Percentiles rank a stretch among this genome's conserved stretches.
These are phyloP conservation scores for Orthosia gracilis DNA, from an alignment of 2,888 invertebrate genomes.

Conservation along the genomic window DNA sequence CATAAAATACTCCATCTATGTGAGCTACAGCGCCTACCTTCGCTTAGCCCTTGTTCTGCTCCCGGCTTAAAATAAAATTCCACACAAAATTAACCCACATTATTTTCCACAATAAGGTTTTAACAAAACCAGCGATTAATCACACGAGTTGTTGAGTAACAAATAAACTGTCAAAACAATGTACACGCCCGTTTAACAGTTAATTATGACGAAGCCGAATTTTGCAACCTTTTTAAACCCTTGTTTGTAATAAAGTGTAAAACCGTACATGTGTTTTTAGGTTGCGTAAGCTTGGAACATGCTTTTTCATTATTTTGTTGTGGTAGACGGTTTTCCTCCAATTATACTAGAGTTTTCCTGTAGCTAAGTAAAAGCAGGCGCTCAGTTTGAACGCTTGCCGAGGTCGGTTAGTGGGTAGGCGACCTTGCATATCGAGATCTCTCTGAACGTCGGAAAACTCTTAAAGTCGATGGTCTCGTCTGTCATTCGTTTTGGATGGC, in stretches of 20 bases:
- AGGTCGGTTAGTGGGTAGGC: not conserved
- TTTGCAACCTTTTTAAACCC: slow-evolving; percentile 33
- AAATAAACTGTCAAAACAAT: slow-evolving; percentile 46
- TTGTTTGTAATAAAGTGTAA: slow-evolving; percentile 1
- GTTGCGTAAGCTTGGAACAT: too few species aligned
- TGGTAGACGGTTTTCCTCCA: too few species aligned
- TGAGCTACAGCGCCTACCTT: too few species aligned
- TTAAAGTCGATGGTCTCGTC: too few species aligned
- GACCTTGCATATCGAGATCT: too few species aligned
- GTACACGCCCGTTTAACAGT: slow-evolving; percentile 16
- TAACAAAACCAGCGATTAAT: slow-evolving; percentile 43
- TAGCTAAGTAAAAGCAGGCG: not conserved
- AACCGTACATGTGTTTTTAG: slow-evolving; percentile 10
- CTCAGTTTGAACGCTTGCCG: not conserved
- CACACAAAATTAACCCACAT: not conserved
- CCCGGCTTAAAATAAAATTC: not conserved
- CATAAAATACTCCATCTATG: too few species aligned
- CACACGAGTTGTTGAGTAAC: slow-evolving; percentile 35
- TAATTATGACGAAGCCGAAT: slow-evolving; percentile 58
- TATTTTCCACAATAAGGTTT: slow-evolving; percentile 7
- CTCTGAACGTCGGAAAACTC: too few species aligned
- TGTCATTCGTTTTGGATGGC: too few species aligned
- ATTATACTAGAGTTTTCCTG: too few species aligned
- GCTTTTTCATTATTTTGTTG: too few species aligned
- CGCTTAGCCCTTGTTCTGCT: too few species aligned